phyloP scores from a whole-genome alignment of 2,888 invertebrate species.

The Formica aserva region DNA sequence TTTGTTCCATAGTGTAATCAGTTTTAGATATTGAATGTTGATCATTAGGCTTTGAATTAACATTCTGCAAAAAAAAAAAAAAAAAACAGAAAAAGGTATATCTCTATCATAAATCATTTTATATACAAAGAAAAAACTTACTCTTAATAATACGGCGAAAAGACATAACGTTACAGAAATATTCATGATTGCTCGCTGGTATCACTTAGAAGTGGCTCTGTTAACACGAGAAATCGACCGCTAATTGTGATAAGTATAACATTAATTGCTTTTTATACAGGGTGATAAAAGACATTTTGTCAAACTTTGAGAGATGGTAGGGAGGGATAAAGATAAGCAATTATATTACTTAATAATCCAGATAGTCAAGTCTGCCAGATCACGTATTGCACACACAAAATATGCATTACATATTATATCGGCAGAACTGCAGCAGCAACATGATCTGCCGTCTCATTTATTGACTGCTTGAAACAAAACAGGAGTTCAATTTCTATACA shows the following conservation, averaged over 20 bases:
- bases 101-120: too few relatives aligned
- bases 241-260: conserved; percentile 18
- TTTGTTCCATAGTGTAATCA: too few relatives aligned
- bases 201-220: conserved; percentile 10
- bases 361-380: too few relatives aligned
- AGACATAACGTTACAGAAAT: not conserved
- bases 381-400: not conserved
- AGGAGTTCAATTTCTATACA: too few relatives aligned
- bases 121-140: conserved; percentile 36
- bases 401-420: too few relatives aligned
- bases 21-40: too few relatives aligned
- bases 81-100: too few relatives aligned
- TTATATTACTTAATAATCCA: not conserved
- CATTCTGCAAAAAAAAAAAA: too few relatives aligned
- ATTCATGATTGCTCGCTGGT: conserved; percentile 7
- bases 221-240: conserved; percentile 9
- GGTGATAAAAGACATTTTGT: conserved; percentile 19
- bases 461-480: too few relatives aligned
- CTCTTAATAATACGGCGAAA: conserved; percentile 21
- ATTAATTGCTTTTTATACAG: conserved; percentile 40
- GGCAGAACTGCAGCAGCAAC: too few relatives aligned
- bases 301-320: not conserved
- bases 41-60: too few relatives aligned
- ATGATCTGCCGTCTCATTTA: too few relatives aligned
- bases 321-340: conserved; percentile 3